Evolutionary conservation across 2,113 vertebrate species (phyloP).

Genomic region (Pontoporia blainvillei): DNA sequence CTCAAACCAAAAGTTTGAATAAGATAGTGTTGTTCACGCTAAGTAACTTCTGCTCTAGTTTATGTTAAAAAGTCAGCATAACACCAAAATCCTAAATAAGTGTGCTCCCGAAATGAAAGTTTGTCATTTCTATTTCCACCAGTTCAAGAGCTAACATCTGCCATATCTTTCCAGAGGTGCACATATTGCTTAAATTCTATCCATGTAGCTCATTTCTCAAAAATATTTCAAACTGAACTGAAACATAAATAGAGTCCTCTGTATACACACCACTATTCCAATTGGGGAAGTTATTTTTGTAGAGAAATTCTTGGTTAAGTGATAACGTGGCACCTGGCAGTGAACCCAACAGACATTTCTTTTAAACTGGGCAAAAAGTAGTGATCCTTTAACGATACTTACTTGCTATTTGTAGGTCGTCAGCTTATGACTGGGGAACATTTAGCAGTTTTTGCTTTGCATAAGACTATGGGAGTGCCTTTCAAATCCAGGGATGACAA

Average conservation of each 20-base stretch:
- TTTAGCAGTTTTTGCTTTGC: background rate
- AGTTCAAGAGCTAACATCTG: constrained; percentile 59
- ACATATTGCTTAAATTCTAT: background rate
- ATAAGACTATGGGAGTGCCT: rapidly evolving
- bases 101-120: background rate
- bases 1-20: background rate
- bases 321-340: constrained; percentile 32
- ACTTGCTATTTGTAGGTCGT: background rate
- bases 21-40: background rate
- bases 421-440: background rate
- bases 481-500: background rate
- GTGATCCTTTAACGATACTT: background rate
- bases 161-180: constrained; percentile 31
- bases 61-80: constrained; percentile 26
- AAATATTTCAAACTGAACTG: constrained; percentile 16
- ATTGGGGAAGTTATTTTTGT: constrained; percentile 14
- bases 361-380: background rate
- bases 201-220: constrained; percentile 46
- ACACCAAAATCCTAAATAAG: background rate
- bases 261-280: background rate
- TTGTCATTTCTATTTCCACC: constrained; percentile 33
- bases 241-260: constrained; percentile 37
- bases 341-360: background rate
- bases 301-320: background rate
- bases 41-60: background rate